phyloP scores from a whole-genome alignment of 2,797 vertebrate species.

The Sardinella longiceps region DNA sequence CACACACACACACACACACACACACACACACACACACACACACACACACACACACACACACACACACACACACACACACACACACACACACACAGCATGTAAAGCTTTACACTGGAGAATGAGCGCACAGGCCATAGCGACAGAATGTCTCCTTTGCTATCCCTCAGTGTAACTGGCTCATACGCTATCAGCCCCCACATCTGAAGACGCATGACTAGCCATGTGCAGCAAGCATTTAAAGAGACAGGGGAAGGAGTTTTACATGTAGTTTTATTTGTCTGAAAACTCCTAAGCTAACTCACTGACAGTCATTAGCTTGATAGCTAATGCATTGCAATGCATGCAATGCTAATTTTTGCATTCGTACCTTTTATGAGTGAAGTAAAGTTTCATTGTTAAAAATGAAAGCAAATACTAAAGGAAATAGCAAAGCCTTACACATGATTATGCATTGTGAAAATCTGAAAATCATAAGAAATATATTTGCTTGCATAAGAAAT shows the following conservation, averaged over 20 bases:
- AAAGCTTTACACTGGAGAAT: neutral
- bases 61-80: constrained; percentile 43
- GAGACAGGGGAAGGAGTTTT: neutral
- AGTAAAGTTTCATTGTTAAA: no score
- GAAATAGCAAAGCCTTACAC: no score
- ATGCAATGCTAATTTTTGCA: no score
- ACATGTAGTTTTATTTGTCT: neutral
- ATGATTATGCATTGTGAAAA: neutral
- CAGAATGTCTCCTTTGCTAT: neutral
- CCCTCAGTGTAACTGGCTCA: neutral
- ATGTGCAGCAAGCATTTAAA: constrained; percentile 7
- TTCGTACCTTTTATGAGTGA: no score
- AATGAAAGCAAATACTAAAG: no score
- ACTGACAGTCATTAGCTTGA: neutral
- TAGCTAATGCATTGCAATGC: no score
- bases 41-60: constrained; percentile 43
- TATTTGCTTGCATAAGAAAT: neutral
- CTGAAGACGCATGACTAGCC: neutral
- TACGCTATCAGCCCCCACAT: neutral
- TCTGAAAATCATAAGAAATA: neutral
- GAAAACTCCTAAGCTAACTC: neutral
- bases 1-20: constrained; percentile 34
- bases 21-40: constrained; percentile 43
- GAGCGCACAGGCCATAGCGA: neutral
- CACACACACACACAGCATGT: constrained; percentile 28